These are phyloP conservation scores for Heliconius melpomene DNA, from an alignment of 1,140 invertebrate species.

Conservation along the genomic window DNA sequence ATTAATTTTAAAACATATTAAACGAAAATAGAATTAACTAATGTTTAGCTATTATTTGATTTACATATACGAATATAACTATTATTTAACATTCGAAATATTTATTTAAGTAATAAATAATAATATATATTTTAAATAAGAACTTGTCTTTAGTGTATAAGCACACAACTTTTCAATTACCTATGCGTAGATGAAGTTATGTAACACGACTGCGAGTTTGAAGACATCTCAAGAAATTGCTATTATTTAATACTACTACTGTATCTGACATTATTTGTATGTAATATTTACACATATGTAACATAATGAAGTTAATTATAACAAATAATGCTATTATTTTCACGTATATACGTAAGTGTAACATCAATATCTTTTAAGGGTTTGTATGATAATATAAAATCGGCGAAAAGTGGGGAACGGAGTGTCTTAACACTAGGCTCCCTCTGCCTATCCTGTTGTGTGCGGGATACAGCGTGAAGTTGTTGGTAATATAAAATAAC, in stretches of 20 bases:
- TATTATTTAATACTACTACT: conserved; percentile 8
- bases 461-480: too few species aligned
- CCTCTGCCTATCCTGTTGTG: too few species aligned
- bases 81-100: too few species aligned
- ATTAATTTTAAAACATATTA: too few species aligned
- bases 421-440: too few species aligned
- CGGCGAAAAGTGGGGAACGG: too few species aligned
- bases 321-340: neutral
- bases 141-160: neutral
- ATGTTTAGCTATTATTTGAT: too few species aligned
- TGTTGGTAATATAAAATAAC: too few species aligned
- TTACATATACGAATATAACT: too few species aligned
- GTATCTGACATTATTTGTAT: neutral
- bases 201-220: neutral
- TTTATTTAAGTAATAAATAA: neutral
- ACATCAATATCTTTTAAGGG: too few species aligned
- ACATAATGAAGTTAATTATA: neutral
- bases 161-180: neutral
- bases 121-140: neutral
- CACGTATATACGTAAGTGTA: neutral
- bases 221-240: conserved; percentile 12
- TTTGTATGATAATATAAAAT: too few species aligned
- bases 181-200: conserved; percentile 2
- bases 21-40: too few species aligned
- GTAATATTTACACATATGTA: neutral